These are phyloP conservation scores for Drosophila paulistorum DNA, from an alignment of 1,140 invertebrate species.

Conservation along the genomic window DNA sequence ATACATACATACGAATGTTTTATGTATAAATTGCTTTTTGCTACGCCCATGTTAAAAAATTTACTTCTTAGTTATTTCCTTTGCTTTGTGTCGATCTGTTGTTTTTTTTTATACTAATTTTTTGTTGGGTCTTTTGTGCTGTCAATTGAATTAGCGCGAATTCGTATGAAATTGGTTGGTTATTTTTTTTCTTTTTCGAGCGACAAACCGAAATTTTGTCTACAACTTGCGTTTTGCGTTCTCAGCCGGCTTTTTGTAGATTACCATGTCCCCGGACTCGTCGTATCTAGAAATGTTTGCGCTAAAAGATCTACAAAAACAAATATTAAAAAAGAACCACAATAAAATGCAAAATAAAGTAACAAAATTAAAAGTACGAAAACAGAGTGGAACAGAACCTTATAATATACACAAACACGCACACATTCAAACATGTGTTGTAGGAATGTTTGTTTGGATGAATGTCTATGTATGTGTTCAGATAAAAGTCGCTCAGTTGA, in stretches of 20 bases:
- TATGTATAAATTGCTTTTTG: constrained; percentile 10
- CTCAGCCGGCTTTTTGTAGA: constrained; percentile 39
- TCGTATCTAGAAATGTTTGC: constrained; percentile 65
- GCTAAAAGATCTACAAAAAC: constrained; percentile 58
- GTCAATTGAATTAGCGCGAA: constrained; percentile 74
- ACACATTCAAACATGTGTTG: constrained; percentile 26
- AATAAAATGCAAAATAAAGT: constrained; percentile 61
- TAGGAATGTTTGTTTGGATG: neutral
- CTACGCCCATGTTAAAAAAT: constrained; percentile 1
- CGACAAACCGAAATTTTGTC: constrained; percentile 28
- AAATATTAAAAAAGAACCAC: constrained; percentile 46
- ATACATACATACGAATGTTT: neutral
- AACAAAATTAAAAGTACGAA: constrained; percentile 55
- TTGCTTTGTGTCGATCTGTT: constrained; percentile 15
- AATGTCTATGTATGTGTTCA: constrained; percentile 31
- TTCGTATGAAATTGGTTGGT: constrained; percentile 34
- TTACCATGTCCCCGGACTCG: constrained; percentile 26
- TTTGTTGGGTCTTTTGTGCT: constrained; percentile 51
- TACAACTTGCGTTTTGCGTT: constrained; percentile 34
- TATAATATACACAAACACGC: constrained; percentile 27
- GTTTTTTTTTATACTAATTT: no score
- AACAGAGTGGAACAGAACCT: constrained; percentile 58
- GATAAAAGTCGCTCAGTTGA: constrained; percentile 71
- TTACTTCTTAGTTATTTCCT: constrained; percentile 48
- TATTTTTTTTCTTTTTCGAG: constrained; percentile 14